phyloP scores from a whole-genome alignment of 2,797 vertebrate genomes.

The Hydrolagus colliei region DNA sequence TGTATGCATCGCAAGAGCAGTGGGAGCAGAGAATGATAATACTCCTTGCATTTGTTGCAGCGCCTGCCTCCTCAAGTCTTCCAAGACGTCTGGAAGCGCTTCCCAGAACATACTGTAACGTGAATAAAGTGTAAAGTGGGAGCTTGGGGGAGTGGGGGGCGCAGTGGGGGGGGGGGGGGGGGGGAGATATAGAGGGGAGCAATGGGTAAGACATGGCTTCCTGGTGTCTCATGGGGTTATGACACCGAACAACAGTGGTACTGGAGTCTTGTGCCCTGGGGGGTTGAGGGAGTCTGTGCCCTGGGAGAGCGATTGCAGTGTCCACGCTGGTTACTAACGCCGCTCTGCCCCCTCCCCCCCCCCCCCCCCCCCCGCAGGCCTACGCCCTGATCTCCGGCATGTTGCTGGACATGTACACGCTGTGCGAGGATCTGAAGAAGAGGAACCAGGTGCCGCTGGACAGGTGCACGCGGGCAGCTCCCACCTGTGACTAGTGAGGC shows the following conservation, averaged over 20 bases:
- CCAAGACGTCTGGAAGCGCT: not conserved
- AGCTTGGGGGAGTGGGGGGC: not conserved
- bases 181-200: not conserved
- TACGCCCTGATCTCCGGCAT: not conserved
- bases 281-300: not conserved
- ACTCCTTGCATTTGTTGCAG: not conserved
- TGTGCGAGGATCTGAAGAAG: not conserved
- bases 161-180: not conserved
- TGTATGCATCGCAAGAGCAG: not conserved
- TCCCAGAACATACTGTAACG: not conserved
- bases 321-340: not conserved
- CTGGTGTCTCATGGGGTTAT: constrained; percentile 27
- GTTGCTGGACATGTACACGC: not conserved
- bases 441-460: not conserved
- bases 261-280: constrained; percentile 32
- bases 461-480: not conserved
- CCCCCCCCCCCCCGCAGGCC: not conserved
- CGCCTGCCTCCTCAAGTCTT: not conserved
- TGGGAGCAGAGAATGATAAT: not conserved
- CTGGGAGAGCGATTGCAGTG: too few species aligned
- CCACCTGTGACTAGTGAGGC: not conserved
- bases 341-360: too few species aligned
- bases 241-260: constrained; percentile 26
- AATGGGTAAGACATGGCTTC: not conserved
- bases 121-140: not conserved